Base-by-base conservation (phyloP, 2,113 vertebrate genomes). In the Neolamprologus caudopunctatus region DNA sequence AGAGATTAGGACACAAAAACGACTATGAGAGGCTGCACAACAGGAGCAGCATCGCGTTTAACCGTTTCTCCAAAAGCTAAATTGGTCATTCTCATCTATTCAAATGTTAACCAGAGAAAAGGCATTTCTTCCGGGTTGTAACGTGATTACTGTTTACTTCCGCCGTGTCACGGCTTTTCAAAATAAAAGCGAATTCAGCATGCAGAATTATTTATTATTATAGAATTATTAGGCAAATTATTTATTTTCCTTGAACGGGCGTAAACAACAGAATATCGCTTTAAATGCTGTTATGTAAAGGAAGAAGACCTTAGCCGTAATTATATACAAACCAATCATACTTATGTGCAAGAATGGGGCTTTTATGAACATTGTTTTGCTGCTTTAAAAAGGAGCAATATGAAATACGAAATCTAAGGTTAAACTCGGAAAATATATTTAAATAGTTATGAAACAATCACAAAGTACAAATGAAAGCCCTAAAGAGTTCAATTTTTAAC, bases 131-230 rank as follows among this genome's bases (percentile, higher is more conserved):
- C 96, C 96, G 94, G 96, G 95, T 96, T 96, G 94, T 94, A 92
- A 95, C 93, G 92, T 94, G 92, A 95, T 95, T 94, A 95, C 83
- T 95, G 91, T 95, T 95, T 96, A 95, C 95, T 96, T 95, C 95
- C 95, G 88, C 24, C 13, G 19, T 91, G 92, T 92, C 91, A 75
- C 10, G 7, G 66, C 0, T 35, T 91, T 95, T 90, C 93, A 92
- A 91, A 95, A 86, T 94, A 95, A 95, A 83, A 88, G 83, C 5
- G 16, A 5, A 13, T 17, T 13, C 50, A 71, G 7, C 50, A 28
- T 9, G 7, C 53, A 42, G 16, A 42, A 37, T 26, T 66, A 21
- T 66, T 66, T 66, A 66, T 66, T 21, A 8, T 37, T 4, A 21
- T 13, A 21, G 4, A 37, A 66, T 13, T 66, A 66, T 13, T 37